Percentiles rank a stretch among this genome's conserved stretches.
These are phyloP conservation scores for Ormia ochracea DNA, from an alignment of 2,888 invertebrate species.

Conservation along the genomic window DNA sequence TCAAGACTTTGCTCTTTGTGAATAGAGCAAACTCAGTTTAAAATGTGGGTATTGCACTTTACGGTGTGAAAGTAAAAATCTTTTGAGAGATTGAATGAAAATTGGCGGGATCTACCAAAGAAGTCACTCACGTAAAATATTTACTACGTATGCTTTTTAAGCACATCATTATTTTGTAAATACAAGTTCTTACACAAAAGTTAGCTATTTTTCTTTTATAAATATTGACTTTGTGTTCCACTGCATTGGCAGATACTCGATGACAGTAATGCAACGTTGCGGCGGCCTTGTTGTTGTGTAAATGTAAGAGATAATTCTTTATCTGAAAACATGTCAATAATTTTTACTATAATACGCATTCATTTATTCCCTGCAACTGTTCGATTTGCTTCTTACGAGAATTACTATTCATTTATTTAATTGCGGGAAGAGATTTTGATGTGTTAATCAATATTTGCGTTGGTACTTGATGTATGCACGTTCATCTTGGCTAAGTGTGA, in stretches of 20 bases:
- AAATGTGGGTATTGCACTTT: too few species aligned
- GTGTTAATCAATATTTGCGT: conserved; percentile 49
- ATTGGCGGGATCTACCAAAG: too few species aligned
- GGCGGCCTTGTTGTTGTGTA: conserved; percentile 27
- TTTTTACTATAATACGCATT: not conserved
- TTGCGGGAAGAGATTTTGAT: conserved; percentile 53
- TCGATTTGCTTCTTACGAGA: not conserved
- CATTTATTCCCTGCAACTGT: not conserved
- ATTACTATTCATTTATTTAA: conserved; percentile 29
- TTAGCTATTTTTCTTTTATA: too few species aligned
- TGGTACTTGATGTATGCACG: not conserved
- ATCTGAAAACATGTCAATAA: conserved; percentile 33
- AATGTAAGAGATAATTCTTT: not conserved
- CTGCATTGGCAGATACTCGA: not conserved
- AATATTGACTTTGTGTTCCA: too few species aligned
- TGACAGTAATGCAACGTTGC: not conserved
- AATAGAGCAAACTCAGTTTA: too few species aligned
- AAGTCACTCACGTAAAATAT: too few species aligned
- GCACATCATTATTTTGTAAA: too few species aligned
- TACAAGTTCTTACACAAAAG: too few species aligned
- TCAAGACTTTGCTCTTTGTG: too few species aligned
- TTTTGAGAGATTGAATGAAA: too few species aligned
- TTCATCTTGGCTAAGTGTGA: not conserved
- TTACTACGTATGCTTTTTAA: too few species aligned
- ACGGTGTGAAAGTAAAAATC: too few species aligned